Base-by-base conservation (phyloP, 2,888 invertebrate species). In the Thumatha senex region DNA sequence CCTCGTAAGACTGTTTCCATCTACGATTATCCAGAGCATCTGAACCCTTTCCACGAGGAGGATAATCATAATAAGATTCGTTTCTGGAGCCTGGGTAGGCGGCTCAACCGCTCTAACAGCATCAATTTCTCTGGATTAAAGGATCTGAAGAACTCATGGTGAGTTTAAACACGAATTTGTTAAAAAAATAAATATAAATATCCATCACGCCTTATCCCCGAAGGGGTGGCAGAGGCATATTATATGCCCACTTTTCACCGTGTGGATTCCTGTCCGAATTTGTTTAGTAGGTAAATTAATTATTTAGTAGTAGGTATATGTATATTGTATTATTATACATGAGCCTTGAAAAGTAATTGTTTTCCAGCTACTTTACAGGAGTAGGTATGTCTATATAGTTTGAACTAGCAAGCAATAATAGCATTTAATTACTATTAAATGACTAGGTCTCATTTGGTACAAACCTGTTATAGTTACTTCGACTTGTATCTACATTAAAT, bases 41-140 rank as follows among this genome's bases (percentile, higher is more conserved):
- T 96, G 59, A 96, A 96, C 84, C 96, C 96, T 15, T 96, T 96
- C 80, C 93, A 93, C 60, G 95, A 95, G 67, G 94, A 94, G 47
- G 93, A 93, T 61, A 92, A 93, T 76, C 93, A 94, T 72, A 93
- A 92, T 71, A 92, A 93, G 70, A 88, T 94, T 57, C 80, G 93
- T 47, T 94, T 94, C 78, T 94, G 93, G 93, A 92, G 92, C 14
- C 82, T 93, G 24, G 92, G 93, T 39, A 87, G 85, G 63, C 93
- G 92, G 69, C 85, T 92, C 39, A 82, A 73, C 51, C 84, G 93
- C 54, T 92, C 92, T 4, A 93, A 93, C 75, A 94, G 95, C 77
- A 95, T 95, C 74, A 93, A 89, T 41, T 90, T 94, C 63, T 87
- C 90, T 39, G 93, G 93, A 63, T 80, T 94, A 50, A 93, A 93